Evolutionary conservation across 2,888 invertebrate species (phyloP).

Genomic region (Ennomos erosarius): DNA sequence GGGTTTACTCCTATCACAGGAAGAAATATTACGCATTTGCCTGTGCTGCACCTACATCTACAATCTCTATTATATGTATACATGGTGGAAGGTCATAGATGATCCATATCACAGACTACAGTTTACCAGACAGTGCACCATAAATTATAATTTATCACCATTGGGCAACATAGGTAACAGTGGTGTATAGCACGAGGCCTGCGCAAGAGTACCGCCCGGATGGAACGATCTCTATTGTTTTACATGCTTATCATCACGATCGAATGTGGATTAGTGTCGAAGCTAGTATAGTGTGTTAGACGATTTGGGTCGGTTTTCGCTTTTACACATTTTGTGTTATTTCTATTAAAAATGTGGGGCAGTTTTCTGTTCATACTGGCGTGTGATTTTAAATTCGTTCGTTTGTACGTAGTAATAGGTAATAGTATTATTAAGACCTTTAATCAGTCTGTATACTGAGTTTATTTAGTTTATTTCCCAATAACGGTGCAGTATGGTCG

Average conservation of each 20-base stretch:
- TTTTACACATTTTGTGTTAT: slow-evolving; percentile 42
- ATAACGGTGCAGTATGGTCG: too few species aligned
- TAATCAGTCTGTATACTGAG: too few species aligned
- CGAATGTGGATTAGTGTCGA: slow-evolving; percentile 70
- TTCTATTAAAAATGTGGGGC: neutral
- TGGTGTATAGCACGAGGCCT: slow-evolving; percentile 37
- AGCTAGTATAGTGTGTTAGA: slow-evolving; percentile 37
- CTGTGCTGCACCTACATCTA: too few species aligned
- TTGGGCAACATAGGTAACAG: slow-evolving; percentile 52
- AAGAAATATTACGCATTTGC: too few species aligned
- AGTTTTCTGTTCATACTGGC: too few species aligned
- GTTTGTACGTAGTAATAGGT: too few species aligned
- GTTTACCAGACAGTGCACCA: slow-evolving; percentile 20
- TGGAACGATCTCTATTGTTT: slow-evolving; percentile 61
- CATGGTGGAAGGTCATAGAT: slow-evolving; percentile 3
- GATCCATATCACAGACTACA: slow-evolving; percentile 4
- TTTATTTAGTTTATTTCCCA: too few species aligned
- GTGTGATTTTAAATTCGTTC: too few species aligned
- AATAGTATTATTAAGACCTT: too few species aligned
- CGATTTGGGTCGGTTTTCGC: slow-evolving; percentile 50
- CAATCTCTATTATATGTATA: neutral
- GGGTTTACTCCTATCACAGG: too few species aligned
- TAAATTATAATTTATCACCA: slow-evolving; percentile 53
- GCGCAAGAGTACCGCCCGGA: slow-evolving; percentile 55
- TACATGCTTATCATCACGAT: slow-evolving; percentile 67